Base-by-base conservation (phyloP, 2,113 vertebrate species). In the Alethe castanea region DNA sequence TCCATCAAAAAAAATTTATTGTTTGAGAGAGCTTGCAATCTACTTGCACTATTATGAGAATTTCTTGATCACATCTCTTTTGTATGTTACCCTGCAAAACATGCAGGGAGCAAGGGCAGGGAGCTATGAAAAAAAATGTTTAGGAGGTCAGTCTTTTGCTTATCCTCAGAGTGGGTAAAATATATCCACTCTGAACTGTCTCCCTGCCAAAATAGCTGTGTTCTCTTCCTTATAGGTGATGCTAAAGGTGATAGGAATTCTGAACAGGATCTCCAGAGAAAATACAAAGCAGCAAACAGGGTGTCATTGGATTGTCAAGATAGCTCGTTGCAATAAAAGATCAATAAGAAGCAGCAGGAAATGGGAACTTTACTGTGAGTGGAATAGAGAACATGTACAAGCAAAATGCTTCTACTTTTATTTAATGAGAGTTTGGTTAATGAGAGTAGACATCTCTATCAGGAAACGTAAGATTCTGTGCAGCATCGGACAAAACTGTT, bases 281-380 rank as follows among this genome's bases (percentile, higher is more conserved):
- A 81, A 77, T 33, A 67, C 42, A 82, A 90, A 93, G 77, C 80
- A 54, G 80, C 44, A 74, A 95, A 80, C 8, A 25, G 85, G 33
- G 31, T 81, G 57, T 45, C 28, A 54, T 9, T 88, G 80, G 77
- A 36, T 57, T 96, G 56, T 72, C 35, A 61, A 80, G 72, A 61
- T 11, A 7, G 38, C 72, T 94, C 42, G 17, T 81, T 95, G 77
- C 87, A 79, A 50, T 74, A 64, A 62, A 67, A 83, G 81, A 92
- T 96, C 79, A 88, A 59, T 90, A 93, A 86, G 74, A 60, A 86
- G 53, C 64, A 92, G 47, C 53, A 94, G 56, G 28, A 81, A 94
- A 57, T 50, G 42, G 47, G 31, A 67, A 6, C 33, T 78, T 90
- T 22, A 40, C 50, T 74, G 81, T 95, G 69, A 78, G 71, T 93